phyloP scores from a whole-genome alignment of 2,113 vertebrate species.

The Carollia perspicillata region DNA sequence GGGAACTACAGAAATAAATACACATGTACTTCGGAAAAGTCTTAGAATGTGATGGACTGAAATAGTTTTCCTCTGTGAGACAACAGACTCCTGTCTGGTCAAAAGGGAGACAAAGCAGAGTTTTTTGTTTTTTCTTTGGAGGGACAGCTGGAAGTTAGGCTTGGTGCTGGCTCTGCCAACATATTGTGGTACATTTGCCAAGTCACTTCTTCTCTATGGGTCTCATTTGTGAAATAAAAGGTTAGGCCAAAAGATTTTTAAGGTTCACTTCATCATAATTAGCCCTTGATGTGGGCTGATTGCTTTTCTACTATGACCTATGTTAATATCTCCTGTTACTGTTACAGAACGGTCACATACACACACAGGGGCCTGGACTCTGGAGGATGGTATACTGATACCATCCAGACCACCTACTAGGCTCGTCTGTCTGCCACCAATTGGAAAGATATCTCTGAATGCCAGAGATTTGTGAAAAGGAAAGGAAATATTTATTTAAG shows the following conservation, averaged over 20 bases:
- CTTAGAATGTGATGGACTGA: background rate
- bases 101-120: background rate
- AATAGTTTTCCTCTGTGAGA: slow-evolving; percentile 4
- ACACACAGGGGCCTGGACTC: too few relatives aligned
- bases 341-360: too few relatives aligned
- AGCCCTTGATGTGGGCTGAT: background rate
- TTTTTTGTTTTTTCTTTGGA: background rate
- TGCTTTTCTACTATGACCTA: background rate
- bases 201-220: background rate
- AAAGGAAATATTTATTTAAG: too few relatives aligned
- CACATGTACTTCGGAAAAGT: background rate
- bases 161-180: background rate
- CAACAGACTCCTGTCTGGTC: background rate
- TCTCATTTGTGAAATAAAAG: slow-evolving; percentile 7
- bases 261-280: background rate
- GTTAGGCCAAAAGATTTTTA: background rate
- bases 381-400: too few relatives aligned
- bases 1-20: background rate
- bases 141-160: background rate
- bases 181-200: background rate
- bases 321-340: background rate
- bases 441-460: too few relatives aligned
- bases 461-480: too few relatives aligned
- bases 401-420: too few relatives aligned
- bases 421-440: too few relatives aligned